phyloP scores from a whole-genome alignment of 2,113 vertebrate species.

The Ornithorhynchus anatinus region DNA sequence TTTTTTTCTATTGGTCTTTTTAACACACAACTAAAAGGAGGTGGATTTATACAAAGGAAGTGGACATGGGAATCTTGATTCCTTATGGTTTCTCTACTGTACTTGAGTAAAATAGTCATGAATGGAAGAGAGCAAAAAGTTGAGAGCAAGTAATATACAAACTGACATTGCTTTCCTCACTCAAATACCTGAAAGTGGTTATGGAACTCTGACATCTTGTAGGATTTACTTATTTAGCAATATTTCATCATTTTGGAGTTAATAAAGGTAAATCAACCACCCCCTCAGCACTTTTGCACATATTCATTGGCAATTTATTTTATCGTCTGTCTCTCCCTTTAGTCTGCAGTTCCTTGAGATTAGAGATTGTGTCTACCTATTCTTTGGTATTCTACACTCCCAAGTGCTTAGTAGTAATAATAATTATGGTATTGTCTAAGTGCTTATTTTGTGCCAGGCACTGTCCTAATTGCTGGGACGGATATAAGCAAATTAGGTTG shows the following conservation, averaged over 20 bases:
- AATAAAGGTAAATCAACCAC: too few relatives aligned
- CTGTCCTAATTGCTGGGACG: too few relatives aligned
- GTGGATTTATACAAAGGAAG: not conserved
- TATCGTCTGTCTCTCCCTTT: too few relatives aligned
- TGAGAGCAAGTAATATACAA: not conserved
- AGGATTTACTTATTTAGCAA: not conserved
- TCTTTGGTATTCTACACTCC: too few relatives aligned
- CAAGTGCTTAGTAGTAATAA: too few relatives aligned
- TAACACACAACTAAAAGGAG: slow-evolving; percentile 24
- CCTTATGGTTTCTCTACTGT: slow-evolving; percentile 15
- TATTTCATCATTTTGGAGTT: not conserved
- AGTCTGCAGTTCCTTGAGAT: too few relatives aligned
- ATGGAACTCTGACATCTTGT: not conserved
- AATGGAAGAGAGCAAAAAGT: slow-evolving; percentile 2
- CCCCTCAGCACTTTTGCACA: too few relatives aligned
- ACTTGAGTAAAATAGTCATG: not conserved
- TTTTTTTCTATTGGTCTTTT: slow-evolving; percentile 39
- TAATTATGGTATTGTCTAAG: too few relatives aligned
- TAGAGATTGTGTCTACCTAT: too few relatives aligned
- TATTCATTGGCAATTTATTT: too few relatives aligned
- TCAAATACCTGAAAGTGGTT: slow-evolving; percentile 2
- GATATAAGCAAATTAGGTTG: too few relatives aligned
- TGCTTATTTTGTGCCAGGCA: too few relatives aligned
- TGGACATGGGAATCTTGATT: slow-evolving; percentile 20
- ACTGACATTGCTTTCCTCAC: not conserved